Base-by-base conservation (phyloP, 2,888 invertebrate species). In the Argyra leucocephala region DNA sequence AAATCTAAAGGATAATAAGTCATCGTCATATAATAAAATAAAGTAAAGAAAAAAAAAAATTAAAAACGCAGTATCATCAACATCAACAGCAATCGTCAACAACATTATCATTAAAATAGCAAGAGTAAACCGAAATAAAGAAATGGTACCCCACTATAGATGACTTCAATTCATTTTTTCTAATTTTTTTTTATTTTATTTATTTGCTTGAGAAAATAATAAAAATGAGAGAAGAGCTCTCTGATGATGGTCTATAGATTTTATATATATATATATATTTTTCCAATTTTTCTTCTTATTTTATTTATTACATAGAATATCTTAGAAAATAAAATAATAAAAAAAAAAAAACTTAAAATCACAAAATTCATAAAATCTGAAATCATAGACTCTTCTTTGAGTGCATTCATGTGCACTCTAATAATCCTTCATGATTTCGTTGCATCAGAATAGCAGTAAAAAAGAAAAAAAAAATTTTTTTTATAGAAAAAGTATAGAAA, bases 401-500 rank as follows among this genome's bases (percentile, higher is more conserved):
- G 48, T 48, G 48, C 48, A 48, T 48, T 48, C 48, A 48, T 48
- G 48, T 48, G 48, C n/a, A 48, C 48, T n/a, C 48, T 48, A 48
- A 48, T 48, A 48, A 48, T 48, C 48, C 15, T 48, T 48, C 48
- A 48, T n/a, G n/a, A n/a, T 48, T 48, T 48, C 18, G 48, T 48
- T 48, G 48, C 48, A 48, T 48, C 48, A 48, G 18, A 4, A 48
- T 18, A 48, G 15, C 48, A 48, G 5, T n/a, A n/a, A n/a, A n/a
- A n/a, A n/a, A n/a, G n/a, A n/a, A n/a, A n/a, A n/a, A n/a, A n/a
- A n/a, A n/a, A n/a, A 26, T 10, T 31, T 26, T 26, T 2, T 31
- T 3, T 31, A 48, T 48, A 48, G 5, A 48, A 48, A 48, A 48
- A 48, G 37, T 37, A 12, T 26, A 26, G 26, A 26, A 26, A 26